Base-by-base conservation (phyloP, 2,888 invertebrate genomes). In the Aphrophora alni region DNA sequence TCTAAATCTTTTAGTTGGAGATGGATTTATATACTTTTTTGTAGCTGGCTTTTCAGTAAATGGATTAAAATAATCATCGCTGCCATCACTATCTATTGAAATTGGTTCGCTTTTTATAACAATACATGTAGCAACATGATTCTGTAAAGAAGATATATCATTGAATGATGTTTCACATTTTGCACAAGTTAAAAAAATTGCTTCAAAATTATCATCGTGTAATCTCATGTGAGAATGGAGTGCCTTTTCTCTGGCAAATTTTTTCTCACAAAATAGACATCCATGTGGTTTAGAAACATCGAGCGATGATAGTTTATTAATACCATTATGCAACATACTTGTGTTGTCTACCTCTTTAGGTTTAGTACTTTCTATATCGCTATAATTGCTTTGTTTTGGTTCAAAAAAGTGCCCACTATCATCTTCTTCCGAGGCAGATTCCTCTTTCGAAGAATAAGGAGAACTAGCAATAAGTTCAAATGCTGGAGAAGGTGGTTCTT, bases 161-260 rank as follows among this genome's bases (percentile, higher is more conserved):
- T 69, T 33, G 10, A 77, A 77, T 21, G 38, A 28, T 26, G 33
- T 24, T 14, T 77, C 69, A 38, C 77, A 77, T 24, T 68, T 70
- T 68, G 68, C 38, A 70, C 77, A 77, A 28, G 68, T 38, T 70
- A 77, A 70, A 59, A 59, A 59, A 8, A 38, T 38, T 38, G 68
- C 38, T 21, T 77, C 77, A 17, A 69, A 77, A 38, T 77, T 77
- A 38, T 77, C 77, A 70, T 77, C 69, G 14, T 77, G 77, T n/a
- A 77, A 26, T 14, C 38, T 68, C 24, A 77, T 70, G 24, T 77
- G 77, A 25, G 68, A 69, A 25, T 38, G 38, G 0, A 77, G 38
- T 21, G 77, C 77, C 25, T 77, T 77, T 70, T 77, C 77, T 25
- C 77, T 26, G 1, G 77, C 77, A 38, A 77, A 77, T 24, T 24